A percentile compares a stretch with the other conserved stretches of the same genome.
Evolutionary conservation across 2,113 vertebrate species (phyloP).

Genomic region (Megalops atlanticus): DNA sequence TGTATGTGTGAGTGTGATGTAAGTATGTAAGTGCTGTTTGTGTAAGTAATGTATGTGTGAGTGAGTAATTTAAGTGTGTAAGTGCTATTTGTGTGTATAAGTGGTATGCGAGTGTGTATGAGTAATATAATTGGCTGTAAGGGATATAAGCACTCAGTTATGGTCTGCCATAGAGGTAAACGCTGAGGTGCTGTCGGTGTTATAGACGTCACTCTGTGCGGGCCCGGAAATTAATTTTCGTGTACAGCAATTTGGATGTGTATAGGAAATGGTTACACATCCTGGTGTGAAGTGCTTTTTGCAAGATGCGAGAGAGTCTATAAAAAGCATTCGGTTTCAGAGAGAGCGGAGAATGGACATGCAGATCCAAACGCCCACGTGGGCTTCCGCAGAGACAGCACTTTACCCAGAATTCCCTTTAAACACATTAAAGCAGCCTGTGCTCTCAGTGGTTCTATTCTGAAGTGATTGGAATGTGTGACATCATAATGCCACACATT

Average conservation of each 20-base stretch:
- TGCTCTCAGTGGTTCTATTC: background rate
- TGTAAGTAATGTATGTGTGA: no score
- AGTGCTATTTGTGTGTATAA: no score
- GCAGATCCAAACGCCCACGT: background rate
- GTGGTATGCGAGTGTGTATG: no score
- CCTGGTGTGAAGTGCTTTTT: background rate
- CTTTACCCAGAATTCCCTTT: background rate
- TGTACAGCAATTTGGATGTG: background rate
- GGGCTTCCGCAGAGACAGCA: background rate
- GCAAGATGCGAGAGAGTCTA: background rate
- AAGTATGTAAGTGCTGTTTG: no score
- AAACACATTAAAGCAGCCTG: background rate
- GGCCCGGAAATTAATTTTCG: background rate
- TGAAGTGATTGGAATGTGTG: background rate
- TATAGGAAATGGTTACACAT: background rate
- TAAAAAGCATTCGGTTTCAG: background rate
- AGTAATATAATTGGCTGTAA: no score
- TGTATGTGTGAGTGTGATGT: no score
- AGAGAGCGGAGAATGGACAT: no score
- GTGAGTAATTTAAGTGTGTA: no score
- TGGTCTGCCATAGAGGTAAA: no score
- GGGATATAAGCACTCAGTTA: no score
- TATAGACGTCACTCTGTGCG: background rate
- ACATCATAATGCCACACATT: background rate
- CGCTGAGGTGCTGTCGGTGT: background rate